Conservation (phyloP, 2,888 invertebrate species). For the Tetragonula carbonaria region DNA sequence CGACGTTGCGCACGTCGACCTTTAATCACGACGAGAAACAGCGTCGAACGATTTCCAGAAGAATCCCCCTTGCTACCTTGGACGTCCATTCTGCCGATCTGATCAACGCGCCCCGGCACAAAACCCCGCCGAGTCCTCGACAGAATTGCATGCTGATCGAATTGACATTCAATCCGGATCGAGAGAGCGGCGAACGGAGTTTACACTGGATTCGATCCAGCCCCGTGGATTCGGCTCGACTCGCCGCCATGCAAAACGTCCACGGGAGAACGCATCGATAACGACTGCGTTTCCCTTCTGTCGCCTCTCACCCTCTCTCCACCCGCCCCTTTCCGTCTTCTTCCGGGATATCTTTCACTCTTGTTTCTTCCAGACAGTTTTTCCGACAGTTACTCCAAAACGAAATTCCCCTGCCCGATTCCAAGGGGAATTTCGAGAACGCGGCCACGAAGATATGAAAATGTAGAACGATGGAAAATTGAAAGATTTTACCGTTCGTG, state of each 20-base stretch:
- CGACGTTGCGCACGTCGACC: neutral
- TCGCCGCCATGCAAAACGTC: conserved; percentile 36
- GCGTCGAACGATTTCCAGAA: conserved; percentile 7
- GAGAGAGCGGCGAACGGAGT: conserved; percentile 54
- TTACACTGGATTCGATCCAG: conserved; percentile 64
- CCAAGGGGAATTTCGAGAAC: neutral
- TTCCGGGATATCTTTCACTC: neutral
- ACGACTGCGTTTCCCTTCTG: conserved; percentile 37
- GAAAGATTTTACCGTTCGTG: too few relatives aligned
- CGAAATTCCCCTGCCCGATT: conserved; percentile 5
- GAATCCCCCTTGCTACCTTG: conserved; percentile 40
- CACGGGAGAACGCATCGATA: conserved; percentile 46
- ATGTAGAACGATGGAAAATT: too few relatives aligned
- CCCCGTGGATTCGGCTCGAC: conserved; percentile 38
- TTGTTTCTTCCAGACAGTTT: conserved; percentile 42
- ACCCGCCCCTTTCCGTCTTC: neutral
- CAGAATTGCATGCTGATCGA: conserved; percentile 60
- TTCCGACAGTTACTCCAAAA: conserved; percentile 21
- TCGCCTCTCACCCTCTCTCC: neutral
- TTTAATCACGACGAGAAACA: conserved; percentile 26
- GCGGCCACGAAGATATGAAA: too few relatives aligned
- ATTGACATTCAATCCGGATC: conserved; percentile 65
- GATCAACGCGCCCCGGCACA: conserved; percentile 16
- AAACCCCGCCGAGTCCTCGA: conserved; percentile 41
- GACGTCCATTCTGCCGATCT: conserved; percentile 41